Evolutionary conservation across 2,888 invertebrate genomes (phyloP).

Genomic region (Leptodirus hochenwartii): DNA sequence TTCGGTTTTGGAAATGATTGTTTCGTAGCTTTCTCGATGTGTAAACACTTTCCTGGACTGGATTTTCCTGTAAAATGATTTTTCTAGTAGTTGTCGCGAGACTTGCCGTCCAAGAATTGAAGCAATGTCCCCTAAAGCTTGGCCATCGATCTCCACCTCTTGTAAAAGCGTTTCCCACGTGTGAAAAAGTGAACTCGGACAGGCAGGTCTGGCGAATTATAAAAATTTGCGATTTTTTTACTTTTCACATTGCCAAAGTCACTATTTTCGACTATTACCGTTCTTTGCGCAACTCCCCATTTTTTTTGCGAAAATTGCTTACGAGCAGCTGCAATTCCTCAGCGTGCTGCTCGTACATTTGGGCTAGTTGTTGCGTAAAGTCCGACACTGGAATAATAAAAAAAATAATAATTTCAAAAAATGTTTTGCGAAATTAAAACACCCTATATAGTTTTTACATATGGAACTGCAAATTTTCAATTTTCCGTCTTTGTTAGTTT

Average conservation of each 20-base stretch:
- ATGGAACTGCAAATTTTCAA: too few relatives aligned
- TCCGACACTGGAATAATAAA: slow-evolving; percentile 60
- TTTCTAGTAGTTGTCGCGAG: slow-evolving; percentile 66
- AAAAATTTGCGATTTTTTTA: slow-evolving; percentile 1
- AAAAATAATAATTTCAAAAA: too few relatives aligned
- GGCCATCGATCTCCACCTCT: slow-evolving; percentile 78
- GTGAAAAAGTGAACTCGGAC: slow-evolving; percentile 67
- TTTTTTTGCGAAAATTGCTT: slow-evolving; percentile 69
- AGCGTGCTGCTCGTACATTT: slow-evolving; percentile 77
- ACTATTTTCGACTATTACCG: slow-evolving; percentile 34
- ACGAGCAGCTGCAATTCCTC: slow-evolving; percentile 72
- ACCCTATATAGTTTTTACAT: too few relatives aligned
- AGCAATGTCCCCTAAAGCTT: slow-evolving; percentile 70
- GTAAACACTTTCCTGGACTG: slow-evolving; percentile 81
- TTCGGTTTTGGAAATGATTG: slow-evolving; percentile 69
- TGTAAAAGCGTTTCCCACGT: slow-evolving; percentile 82
- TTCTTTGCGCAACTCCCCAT: slow-evolving; percentile 73
- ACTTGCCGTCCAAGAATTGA: slow-evolving; percentile 59
- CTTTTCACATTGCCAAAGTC: neutral
- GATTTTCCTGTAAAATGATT: slow-evolving; percentile 78
- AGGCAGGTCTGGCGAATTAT: slow-evolving; percentile 42
- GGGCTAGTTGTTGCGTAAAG: slow-evolving; percentile 77
- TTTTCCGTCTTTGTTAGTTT: too few relatives aligned
- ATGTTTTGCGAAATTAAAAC: neutral
- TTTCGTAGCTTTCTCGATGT: slow-evolving; percentile 79